Evolutionary conservation across 2,113 vertebrate genomes (phyloP).

Genomic region (Merops nubicus): DNA sequence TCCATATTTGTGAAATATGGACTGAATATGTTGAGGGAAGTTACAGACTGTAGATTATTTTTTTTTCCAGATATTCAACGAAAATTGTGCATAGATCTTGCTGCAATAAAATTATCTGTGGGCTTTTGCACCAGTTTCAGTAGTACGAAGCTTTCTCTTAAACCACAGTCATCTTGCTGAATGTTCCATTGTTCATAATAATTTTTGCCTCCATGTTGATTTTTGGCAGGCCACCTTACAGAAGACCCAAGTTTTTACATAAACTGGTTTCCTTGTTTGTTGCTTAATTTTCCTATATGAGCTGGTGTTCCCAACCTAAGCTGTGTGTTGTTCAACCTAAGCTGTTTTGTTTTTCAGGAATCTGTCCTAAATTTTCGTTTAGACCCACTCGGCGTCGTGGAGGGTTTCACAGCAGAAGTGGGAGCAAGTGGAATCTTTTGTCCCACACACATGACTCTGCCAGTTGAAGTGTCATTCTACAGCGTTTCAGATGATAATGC

Average conservation of each 20-base stretch:
- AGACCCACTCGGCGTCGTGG: constrained; percentile 89
- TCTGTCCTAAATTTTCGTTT: constrained; percentile 96
- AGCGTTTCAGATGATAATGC: constrained; percentile 98
- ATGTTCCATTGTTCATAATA: rapidly evolving
- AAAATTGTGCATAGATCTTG: background rate
- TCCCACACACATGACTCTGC: constrained; percentile 95
- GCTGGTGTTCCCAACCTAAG: background rate
- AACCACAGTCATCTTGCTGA: background rate
- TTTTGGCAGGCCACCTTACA: background rate
- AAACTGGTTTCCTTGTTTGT: background rate
- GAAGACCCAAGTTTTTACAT: background rate
- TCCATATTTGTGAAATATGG: background rate
- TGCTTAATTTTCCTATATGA: background rate
- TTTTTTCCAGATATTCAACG: background rate
- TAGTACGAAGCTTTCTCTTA: background rate
- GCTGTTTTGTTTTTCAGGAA: constrained; percentile 78
- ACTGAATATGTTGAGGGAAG: background rate
- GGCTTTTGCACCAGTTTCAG: background rate
- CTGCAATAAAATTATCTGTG: background rate
- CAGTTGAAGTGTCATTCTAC: constrained; percentile 98
- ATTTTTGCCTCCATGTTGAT: background rate
- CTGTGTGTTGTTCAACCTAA: background rate
- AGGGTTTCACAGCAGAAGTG: constrained; percentile 95
- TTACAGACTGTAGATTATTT: background rate
- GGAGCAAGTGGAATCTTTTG: constrained; percentile 96